phyloP scores from a whole-genome alignment of 2,113 vertebrate genomes.

The Sialia sialis region DNA sequence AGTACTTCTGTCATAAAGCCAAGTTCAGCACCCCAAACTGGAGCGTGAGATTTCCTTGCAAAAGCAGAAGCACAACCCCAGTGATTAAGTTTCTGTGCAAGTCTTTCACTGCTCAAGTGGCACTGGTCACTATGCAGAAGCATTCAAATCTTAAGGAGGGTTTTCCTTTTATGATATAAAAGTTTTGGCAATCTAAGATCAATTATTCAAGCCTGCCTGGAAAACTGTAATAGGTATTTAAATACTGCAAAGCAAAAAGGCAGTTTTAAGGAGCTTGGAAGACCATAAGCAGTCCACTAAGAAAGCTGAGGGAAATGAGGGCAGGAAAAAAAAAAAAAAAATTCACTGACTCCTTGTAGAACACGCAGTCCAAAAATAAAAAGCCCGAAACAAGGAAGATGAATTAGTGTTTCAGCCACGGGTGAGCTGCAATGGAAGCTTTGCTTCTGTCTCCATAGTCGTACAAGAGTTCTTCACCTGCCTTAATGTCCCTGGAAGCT shows the following conservation, averaged over 20 bases:
- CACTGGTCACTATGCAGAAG: constrained; percentile 72
- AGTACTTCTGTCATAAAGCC: background rate
- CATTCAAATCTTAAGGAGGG: constrained; percentile 68
- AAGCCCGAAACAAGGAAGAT: background rate
- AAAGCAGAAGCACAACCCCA: background rate
- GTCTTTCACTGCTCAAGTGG: constrained; percentile 73
- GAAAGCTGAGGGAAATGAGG: constrained; percentile 45
- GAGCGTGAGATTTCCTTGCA: background rate
- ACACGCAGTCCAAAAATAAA: constrained; percentile 29
- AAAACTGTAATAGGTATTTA: constrained; percentile 66
- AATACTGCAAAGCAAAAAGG: constrained; percentile 72
- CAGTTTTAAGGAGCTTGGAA: constrained; percentile 67
- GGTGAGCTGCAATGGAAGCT: constrained; percentile 86
- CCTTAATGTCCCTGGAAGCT: constrained; percentile 85
- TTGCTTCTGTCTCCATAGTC: constrained; percentile 95
- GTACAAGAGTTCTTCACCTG: constrained; percentile 90
- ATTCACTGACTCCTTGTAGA: constrained; percentile 40
- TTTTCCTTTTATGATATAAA: constrained; percentile 70
- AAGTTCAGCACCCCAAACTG: background rate
- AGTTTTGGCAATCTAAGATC: constrained; percentile 77
- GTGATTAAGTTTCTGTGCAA: constrained; percentile 43
- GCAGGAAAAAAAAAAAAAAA: background rate
- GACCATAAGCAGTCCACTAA: constrained; percentile 62
- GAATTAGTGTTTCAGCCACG: constrained; percentile 88
- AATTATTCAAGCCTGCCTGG: constrained; percentile 69